A percentile compares a stretch with the other conserved stretches of the same genome.
These are phyloP conservation scores for Petrolisthes manimaculis DNA, from an alignment of 2,888 invertebrate genomes.

Conservation along the genomic window DNA sequence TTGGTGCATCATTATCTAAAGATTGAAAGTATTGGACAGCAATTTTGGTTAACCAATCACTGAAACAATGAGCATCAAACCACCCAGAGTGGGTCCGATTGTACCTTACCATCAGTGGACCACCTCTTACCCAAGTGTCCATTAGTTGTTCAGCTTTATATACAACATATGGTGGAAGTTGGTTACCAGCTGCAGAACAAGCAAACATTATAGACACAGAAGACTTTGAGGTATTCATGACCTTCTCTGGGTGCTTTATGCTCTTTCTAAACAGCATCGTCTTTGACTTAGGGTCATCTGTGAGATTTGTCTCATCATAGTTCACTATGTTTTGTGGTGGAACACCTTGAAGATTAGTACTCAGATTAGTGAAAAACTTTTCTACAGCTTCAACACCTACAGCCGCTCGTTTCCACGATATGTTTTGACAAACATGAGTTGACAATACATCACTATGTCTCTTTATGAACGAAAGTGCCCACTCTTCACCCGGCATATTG, in stretches of 20 bases:
- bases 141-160: conserved; percentile 70
- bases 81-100: conserved; percentile 69
- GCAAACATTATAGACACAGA: conserved; percentile 69
- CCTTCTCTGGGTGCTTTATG: conserved; percentile 67
- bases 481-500: conserved; percentile 50
- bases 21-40: conserved; percentile 67
- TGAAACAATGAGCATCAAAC: conserved; percentile 68
- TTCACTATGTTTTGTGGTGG: too few relatives aligned
- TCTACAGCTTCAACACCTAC: too few relatives aligned
- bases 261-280: not conserved
- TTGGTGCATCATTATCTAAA: too few relatives aligned
- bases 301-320: too few relatives aligned
- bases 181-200: conserved; percentile 69
- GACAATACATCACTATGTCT: too few relatives aligned
- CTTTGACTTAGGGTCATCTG: conserved; percentile 59
- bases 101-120: conserved; percentile 69
- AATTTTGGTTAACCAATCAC: conserved; percentile 68
- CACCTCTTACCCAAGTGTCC: conserved; percentile 70
- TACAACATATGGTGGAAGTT: conserved; percentile 70
- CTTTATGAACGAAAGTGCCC: too few relatives aligned
- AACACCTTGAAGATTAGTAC: too few relatives aligned
- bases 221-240: conserved; percentile 69
- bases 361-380: too few relatives aligned
- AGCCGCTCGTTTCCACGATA: too few relatives aligned
- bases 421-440: too few relatives aligned